These are phyloP conservation scores for Leptura quadrifasciata DNA, from an alignment of 2,888 invertebrate genomes.

Conservation along the genomic window DNA sequence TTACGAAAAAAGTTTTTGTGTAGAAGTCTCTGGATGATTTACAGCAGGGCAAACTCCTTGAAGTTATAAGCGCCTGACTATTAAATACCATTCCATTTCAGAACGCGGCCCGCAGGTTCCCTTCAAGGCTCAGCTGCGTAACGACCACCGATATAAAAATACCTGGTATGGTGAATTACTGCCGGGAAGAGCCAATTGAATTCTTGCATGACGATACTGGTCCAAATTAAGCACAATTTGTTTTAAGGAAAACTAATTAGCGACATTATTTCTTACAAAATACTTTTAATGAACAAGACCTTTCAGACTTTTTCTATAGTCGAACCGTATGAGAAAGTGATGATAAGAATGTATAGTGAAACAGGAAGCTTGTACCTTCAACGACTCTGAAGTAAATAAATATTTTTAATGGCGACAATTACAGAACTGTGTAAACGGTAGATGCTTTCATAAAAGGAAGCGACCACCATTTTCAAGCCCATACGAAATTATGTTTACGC, in stretches of 20 bases:
- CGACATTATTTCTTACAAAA: constrained; percentile 14
- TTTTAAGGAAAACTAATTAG: constrained; percentile 22
- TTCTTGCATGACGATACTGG: constrained; percentile 9
- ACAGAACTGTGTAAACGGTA: too few relatives aligned
- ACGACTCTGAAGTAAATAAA: too few relatives aligned
- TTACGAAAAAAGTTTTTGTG: too few relatives aligned
- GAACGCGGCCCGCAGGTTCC: neutral
- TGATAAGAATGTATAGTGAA: too few relatives aligned
- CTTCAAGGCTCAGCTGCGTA: neutral
- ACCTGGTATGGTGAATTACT: constrained; percentile 21
- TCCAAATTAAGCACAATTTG: constrained; percentile 24
- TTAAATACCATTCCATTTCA: neutral
- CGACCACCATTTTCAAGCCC: too few relatives aligned
- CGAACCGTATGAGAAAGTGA: neutral
- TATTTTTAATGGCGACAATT: too few relatives aligned
- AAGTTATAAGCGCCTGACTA: neutral
- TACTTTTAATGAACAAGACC: constrained; percentile 1
- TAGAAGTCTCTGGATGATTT: too few relatives aligned
- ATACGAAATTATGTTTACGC: too few relatives aligned
- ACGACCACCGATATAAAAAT: constrained; percentile 24
- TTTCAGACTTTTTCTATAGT: neutral
- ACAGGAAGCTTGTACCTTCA: too few relatives aligned
- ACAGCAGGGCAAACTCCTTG: too few relatives aligned
- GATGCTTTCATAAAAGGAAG: too few relatives aligned
- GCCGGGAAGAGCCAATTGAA: constrained; percentile 11